Percentiles rank a stretch among this genome's conserved stretches.
These are phyloP conservation scores for Mastomys coucha DNA, from an alignment of 2,113 vertebrate species.

Conservation along the genomic window DNA sequence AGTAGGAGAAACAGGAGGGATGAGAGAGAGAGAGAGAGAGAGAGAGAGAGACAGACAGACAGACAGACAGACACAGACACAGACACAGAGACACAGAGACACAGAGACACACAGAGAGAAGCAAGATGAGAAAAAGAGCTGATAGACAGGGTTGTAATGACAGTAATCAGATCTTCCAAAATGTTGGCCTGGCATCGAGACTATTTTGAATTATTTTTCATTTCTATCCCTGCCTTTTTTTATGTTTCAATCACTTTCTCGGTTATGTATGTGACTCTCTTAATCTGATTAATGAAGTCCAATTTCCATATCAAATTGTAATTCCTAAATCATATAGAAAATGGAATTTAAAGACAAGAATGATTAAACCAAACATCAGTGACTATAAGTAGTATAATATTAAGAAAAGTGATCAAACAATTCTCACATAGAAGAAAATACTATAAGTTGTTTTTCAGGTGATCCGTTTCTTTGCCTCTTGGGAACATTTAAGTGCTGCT, in stretches of 20 bases:
- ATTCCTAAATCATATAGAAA: not conserved
- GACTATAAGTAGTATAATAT: not conserved
- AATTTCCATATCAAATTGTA: not conserved
- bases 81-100: too few species aligned
- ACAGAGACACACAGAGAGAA: too few species aligned
- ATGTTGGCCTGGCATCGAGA: not conserved
- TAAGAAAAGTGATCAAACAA: not conserved
- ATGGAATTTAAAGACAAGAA: not conserved
- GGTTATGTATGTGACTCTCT: rapidly evolving
- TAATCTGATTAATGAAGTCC: not conserved
- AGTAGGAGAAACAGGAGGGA: not conserved
- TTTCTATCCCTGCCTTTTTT: not conserved
- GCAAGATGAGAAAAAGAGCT: not conserved
- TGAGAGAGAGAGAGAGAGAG: too few species aligned
- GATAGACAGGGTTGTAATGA: not conserved
- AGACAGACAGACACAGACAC: not conserved
- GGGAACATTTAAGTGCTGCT: not conserved
- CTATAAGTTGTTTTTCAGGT: not conserved
- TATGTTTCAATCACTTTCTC: not conserved
- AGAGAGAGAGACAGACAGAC: too few species aligned
- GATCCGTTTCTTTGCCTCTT: not conserved
- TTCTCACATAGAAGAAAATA: not conserved
- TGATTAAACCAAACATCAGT: not conserved
- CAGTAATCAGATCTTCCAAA: not conserved
- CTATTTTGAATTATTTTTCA: not conserved